A percentile compares a stretch with the other conserved stretches of the same genome.
Evolutionary conservation across 1,140 invertebrate species (phyloP).

Genomic region (Harpegnathos saltator): DNA sequence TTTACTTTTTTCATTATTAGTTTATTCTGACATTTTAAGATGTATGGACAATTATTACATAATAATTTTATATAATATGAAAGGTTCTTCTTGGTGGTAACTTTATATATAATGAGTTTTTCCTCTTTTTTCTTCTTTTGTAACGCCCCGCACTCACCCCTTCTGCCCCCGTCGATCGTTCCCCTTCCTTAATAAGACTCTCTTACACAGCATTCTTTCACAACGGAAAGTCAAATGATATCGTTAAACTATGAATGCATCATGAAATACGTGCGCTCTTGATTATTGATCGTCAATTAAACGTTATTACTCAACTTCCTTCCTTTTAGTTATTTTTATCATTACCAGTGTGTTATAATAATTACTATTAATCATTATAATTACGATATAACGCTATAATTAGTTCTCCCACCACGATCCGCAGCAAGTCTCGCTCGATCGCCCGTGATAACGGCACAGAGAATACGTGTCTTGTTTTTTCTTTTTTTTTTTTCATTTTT

Average conservation of each 20-base stretch:
- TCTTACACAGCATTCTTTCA: constrained; percentile 74
- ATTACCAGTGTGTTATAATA: constrained; percentile 83
- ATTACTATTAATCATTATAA: constrained; percentile 85
- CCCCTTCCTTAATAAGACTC: constrained; percentile 60
- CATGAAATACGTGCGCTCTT: constrained; percentile 83
- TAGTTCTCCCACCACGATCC: constrained; percentile 72
- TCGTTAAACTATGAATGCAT: constrained; percentile 82
- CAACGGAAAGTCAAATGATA: constrained; percentile 74
- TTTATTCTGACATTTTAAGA: constrained; percentile 86
- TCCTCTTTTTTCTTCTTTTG: constrained; percentile 72
- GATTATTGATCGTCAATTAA: constrained; percentile 82
- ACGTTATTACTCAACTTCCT: constrained; percentile 75
- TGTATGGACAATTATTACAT: constrained; percentile 86
- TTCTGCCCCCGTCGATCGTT: constrained; percentile 51
- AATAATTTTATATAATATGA: constrained; percentile 85
- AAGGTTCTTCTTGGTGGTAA: constrained; percentile 82
- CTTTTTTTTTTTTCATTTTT: no score
- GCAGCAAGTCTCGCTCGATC: constrained; percentile 38
- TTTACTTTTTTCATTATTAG: constrained; percentile 79
- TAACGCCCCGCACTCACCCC: constrained; percentile 71
- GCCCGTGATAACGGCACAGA: constrained; percentile 75
- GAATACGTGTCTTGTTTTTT: constrained; percentile 71
- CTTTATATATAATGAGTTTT: constrained; percentile 80
- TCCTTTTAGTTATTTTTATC: constrained; percentile 76
- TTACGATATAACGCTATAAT: constrained; percentile 85